These are phyloP conservation scores for Noctua janthina DNA, from an alignment of 2,888 invertebrate genomes.

Conservation along the genomic window DNA sequence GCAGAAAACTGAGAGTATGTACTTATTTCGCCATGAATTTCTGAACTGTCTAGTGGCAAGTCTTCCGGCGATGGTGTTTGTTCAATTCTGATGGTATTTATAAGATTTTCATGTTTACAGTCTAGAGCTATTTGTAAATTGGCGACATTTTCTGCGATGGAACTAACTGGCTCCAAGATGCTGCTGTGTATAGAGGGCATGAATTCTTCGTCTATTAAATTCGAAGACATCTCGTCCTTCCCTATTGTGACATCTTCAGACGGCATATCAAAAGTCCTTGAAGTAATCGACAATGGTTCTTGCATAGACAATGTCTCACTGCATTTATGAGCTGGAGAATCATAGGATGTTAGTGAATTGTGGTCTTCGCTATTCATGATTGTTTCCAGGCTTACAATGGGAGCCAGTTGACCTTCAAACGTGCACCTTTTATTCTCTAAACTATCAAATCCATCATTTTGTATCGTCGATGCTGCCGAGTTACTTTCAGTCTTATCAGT, in stretches of 20 bases:
- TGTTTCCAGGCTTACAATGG: conserved; percentile 78
- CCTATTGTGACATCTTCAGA: conserved; percentile 65
- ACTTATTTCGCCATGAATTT: conserved; percentile 91
- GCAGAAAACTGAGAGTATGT: conserved; percentile 89
- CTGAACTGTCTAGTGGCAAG: conserved; percentile 94
- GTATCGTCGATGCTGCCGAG: conserved; percentile 88
- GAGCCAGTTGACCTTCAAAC: conserved; percentile 74
- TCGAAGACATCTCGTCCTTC: conserved; percentile 77
- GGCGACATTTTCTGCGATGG: conserved; percentile 87
- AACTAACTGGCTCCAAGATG: conserved; percentile 90
- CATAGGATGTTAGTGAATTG: conserved; percentile 64
- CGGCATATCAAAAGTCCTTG: conserved; percentile 70
- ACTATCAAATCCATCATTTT: conserved; percentile 86
- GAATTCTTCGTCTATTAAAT: conserved; percentile 90
- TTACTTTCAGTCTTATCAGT: conserved; percentile 90
- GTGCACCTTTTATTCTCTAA: conserved; percentile 70
- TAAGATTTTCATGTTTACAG: conserved; percentile 85
- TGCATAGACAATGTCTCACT: conserved; percentile 60
- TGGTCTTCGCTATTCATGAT: conserved; percentile 75
- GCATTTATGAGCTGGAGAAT: conserved; percentile 63
- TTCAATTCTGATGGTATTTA: conserved; percentile 90
- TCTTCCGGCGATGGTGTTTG: conserved; percentile 96
- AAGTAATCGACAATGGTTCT: conserved; percentile 77
- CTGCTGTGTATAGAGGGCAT: conserved; percentile 91
- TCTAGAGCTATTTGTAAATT: conserved; percentile 90